Base-by-base conservation (phyloP, 1,140 invertebrate genomes). In the Caenorhabditis briggsae region DNA sequence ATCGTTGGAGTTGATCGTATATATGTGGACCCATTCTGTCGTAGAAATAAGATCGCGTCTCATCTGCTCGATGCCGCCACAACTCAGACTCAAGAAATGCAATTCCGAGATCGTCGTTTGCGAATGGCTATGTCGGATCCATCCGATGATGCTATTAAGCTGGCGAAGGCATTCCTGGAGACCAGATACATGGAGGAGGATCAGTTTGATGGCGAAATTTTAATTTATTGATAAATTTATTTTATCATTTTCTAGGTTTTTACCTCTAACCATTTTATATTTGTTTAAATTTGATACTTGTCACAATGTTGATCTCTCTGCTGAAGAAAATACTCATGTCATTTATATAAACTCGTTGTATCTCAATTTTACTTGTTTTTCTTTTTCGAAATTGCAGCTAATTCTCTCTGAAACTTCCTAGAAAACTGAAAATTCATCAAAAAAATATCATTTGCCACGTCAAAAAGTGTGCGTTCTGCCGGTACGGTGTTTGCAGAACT, bases 1-100 rank as follows among this genome's bases (percentile, higher is more conserved):
- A 78, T 78, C n/a, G 70, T 78, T 23, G 70, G 70, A 12, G 70
- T 78, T 20, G 70, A 78, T 50, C 70, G 70, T 23, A 50, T 78
- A 11, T 78, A 46, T 46, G 70, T 78, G 5, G 46, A 78, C 25
- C 46, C 70, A 20, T 12, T 6, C 9, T 50, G 43, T 23, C 70
- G 70, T 9, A n/a, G 11, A 14, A 48, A 14, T 2, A n/a, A n/a
- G 8, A 46, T 78, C n/a, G 70, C 70, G 2, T 12, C 12, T 7
- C 53, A 6, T 50, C 70, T 78, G 23, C 70, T 78, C 46, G 70
- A 78, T 53, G 70, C 70, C 11, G 46, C 46, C 8, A 78, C 70
- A 11, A 23, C 46, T 8, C 70, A 50, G 11, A 46, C 48, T 78
- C 43, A 46, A 9, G 7, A 50, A 23, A 50, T 78, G 70, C 46